These are phyloP conservation scores for Ellobium chinense DNA, from an alignment of 2,888 invertebrate species.

Conservation along the genomic window DNA sequence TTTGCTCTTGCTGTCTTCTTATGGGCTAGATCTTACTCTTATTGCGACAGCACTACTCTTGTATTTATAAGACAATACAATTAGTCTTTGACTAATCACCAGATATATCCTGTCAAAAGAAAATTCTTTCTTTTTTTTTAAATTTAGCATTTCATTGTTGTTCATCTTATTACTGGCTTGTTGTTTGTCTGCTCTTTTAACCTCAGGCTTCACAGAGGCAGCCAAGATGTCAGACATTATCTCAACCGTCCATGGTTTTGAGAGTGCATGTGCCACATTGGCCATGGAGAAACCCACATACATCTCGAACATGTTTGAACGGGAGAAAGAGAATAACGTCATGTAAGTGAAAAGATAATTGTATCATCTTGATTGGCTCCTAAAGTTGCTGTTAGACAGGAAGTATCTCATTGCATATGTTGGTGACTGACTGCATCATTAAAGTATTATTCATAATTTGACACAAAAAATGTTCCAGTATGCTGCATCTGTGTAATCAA, in stretches of 20 bases:
- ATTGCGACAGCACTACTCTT: too few species aligned
- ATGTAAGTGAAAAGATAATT: conserved; percentile 41
- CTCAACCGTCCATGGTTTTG: conserved; percentile 45
- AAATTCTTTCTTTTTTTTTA: not conserved
- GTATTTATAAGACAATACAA: too few species aligned
- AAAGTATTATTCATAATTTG: too few species aligned
- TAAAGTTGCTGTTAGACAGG: not conserved
- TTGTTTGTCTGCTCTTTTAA: too few species aligned
- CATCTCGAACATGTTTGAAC: conserved; percentile 47
- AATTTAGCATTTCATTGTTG: not conserved
- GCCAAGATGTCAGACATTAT: conserved; percentile 48
- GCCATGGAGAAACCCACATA: conserved; percentile 38
- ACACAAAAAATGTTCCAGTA: too few species aligned
- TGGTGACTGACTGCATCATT: not conserved
- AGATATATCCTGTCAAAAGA: not conserved
- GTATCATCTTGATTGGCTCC: not conserved
- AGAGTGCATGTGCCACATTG: conserved; percentile 40
- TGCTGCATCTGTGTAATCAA: too few species aligned
- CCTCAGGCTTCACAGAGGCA: too few species aligned
- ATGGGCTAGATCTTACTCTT: too few species aligned
- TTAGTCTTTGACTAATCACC: too few species aligned
- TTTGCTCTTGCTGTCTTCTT: too few species aligned
- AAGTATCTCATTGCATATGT: conserved; percentile 4
- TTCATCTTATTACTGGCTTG: not conserved
- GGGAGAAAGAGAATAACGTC: conserved; percentile 44